Evolutionary conservation across 1,140 invertebrate species (phyloP).

Genomic region (Choristoneura fumiferana): DNA sequence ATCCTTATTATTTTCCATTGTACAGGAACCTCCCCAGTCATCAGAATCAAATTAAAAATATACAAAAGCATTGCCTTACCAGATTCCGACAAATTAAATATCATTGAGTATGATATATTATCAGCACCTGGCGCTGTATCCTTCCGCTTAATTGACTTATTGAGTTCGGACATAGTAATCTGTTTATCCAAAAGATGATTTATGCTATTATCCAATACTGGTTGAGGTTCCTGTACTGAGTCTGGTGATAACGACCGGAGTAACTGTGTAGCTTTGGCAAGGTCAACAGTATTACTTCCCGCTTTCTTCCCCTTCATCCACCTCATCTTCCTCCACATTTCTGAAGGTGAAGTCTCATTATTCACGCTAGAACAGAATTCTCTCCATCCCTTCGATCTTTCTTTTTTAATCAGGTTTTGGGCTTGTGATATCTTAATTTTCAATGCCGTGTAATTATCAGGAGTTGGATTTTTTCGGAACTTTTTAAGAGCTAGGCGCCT

Average conservation of each 20-base stretch:
- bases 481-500: constrained; percentile 17
- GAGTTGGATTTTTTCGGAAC: constrained; percentile 24
- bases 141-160: constrained; percentile 31
- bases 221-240: constrained; percentile 10
- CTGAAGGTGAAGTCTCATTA: constrained; percentile 12
- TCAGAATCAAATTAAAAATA: not conserved
- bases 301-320: constrained; percentile 18
- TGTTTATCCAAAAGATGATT: constrained; percentile 24
- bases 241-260: constrained; percentile 26
- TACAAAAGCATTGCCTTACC: constrained; percentile 4
- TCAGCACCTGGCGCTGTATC: constrained; percentile 33
- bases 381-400: not conserved
- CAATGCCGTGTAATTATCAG: too few species aligned
- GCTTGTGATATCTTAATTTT: constrained; percentile 19
- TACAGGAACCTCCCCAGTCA: not conserved
- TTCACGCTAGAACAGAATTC: constrained; percentile 20
- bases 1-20: constrained; percentile 44
- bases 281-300: too few species aligned
- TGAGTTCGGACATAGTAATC: constrained; percentile 30
- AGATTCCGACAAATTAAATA: constrained; percentile 24
- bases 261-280: constrained; percentile 6
- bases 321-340: constrained; percentile 32
- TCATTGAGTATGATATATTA: constrained; percentile 35
- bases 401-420: constrained; percentile 19
- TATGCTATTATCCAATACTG: constrained; percentile 12